Evolutionary conservation across 2,113 vertebrate species (phyloP).

Genomic region (Sinocyclocheilus maitianheensis): DNA sequence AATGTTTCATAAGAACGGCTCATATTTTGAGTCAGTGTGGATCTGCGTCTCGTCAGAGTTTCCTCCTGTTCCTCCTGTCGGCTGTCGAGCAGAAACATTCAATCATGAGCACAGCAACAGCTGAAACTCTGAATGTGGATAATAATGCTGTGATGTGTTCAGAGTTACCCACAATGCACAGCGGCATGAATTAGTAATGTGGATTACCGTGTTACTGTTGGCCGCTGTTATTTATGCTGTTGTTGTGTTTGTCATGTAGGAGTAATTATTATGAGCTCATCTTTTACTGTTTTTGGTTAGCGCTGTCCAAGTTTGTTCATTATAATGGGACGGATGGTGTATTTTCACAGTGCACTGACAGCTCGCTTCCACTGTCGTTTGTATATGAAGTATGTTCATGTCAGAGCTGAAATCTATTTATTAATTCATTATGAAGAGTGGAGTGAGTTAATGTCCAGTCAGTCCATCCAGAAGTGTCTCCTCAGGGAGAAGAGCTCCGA

Average conservation of each 20-base stretch:
- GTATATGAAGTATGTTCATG: neutral
- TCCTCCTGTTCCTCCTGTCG: neutral
- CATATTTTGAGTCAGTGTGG: too few relatives aligned
- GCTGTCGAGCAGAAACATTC: neutral
- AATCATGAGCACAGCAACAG: neutral
- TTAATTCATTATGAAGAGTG: neutral
- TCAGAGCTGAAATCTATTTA: neutral
- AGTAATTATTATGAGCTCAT: neutral
- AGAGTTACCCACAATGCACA: neutral
- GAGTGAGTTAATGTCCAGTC: constrained; percentile 30
- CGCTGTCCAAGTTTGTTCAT: neutral
- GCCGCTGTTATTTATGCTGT: neutral
- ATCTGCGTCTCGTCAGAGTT: neutral
- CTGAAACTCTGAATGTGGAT: neutral
- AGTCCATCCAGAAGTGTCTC: neutral
- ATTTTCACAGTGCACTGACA: neutral
- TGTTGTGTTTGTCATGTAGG: neutral
- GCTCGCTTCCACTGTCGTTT: neutral
- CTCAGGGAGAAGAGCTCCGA: neutral
- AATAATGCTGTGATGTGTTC: neutral
- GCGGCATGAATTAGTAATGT: neutral
- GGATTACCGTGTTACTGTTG: neutral
- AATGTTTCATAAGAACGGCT: neutral
- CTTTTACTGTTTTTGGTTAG: neutral
- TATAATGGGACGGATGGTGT: neutral